phyloP scores from a whole-genome alignment of 2,797 vertebrate species.

The Pseudochaenichthys georgianus region DNA sequence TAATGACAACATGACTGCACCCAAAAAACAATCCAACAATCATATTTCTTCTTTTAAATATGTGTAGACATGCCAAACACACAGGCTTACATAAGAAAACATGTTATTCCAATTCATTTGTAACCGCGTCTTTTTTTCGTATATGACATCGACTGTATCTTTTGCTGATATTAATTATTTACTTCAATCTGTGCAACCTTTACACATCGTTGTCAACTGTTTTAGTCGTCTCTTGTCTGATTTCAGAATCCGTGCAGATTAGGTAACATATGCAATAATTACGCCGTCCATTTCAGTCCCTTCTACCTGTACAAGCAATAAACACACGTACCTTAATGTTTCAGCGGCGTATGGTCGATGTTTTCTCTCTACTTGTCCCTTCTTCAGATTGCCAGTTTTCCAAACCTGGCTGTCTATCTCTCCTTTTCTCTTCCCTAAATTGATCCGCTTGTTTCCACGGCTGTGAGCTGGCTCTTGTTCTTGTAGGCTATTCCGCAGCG shows the following conservation, averaged over 20 bases:
- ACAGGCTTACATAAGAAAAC: constrained; percentile 46
- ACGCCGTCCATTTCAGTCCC: constrained; percentile 67
- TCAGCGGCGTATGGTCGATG: constrained; percentile 64
- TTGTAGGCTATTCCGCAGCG: constrained; percentile 81
- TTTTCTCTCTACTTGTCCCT: constrained; percentile 43
- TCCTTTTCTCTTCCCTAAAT: constrained; percentile 61
- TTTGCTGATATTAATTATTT: constrained; percentile 44
- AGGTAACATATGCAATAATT: constrained; percentile 67
- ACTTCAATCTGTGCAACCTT: constrained; percentile 41
- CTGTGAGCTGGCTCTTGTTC: constrained; percentile 79
- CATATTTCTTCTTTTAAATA: not conserved
- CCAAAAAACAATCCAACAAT: constrained; percentile 55
- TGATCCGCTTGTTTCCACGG: constrained; percentile 78
- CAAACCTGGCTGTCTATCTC: constrained; percentile 63
- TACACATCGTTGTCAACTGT: constrained; percentile 3
- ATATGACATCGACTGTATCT: constrained; percentile 25
- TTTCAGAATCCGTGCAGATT: constrained; percentile 48
- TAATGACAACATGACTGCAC: constrained; percentile 79
- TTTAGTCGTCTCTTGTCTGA: constrained; percentile 20
- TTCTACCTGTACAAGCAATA: constrained; percentile 65
- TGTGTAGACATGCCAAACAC: constrained; percentile 14
- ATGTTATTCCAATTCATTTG: constrained; percentile 28
- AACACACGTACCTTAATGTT: constrained; percentile 73
- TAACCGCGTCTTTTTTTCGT: constrained; percentile 29
- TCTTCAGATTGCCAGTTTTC: constrained; percentile 55